A percentile compares a stretch with the other conserved stretches of the same genome.
Conservation (phyloP, 2,113 vertebrate species). For the Channa argus region DNA sequence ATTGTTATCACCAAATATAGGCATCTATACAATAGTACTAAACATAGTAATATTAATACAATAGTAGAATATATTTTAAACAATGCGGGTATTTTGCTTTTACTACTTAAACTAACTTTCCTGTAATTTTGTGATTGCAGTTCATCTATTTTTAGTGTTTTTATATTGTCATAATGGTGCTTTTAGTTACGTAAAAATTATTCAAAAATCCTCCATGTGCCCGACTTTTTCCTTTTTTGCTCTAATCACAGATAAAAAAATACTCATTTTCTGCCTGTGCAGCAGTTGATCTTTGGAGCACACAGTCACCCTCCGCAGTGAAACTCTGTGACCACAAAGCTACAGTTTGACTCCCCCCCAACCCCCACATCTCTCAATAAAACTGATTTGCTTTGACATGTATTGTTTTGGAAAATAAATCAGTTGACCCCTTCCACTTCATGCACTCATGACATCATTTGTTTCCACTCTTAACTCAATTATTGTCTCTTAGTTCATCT, state of each 20-base stretch:
- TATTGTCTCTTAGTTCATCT: conserved; percentile 85
- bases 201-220: neutral
- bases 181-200: neutral
- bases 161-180: no score
- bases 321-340: conserved; percentile 40
- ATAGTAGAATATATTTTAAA: no score
- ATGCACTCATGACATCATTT: conserved; percentile 80
- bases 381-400: conserved; percentile 79
- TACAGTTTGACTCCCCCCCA: conserved; percentile 27
- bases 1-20: no score
- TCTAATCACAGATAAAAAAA: conserved; percentile 25
- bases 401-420: conserved; percentile 82
- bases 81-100: no score
- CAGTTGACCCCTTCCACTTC: conserved; percentile 77
- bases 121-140: no score
- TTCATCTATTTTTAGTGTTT: no score
- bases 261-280: conserved; percentile 11
- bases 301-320: conserved; percentile 14
- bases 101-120: no score
- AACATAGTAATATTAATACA: no score
- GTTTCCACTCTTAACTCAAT: conserved; percentile 83
- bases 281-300: conserved; percentile 7
- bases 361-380: conserved; percentile 51
- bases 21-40: no score
- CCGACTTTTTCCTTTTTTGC: conserved; percentile 4